These are phyloP conservation scores for Oreochromis tanganicae DNA, from an alignment of 2,113 vertebrate species.

Conservation along the genomic window DNA sequence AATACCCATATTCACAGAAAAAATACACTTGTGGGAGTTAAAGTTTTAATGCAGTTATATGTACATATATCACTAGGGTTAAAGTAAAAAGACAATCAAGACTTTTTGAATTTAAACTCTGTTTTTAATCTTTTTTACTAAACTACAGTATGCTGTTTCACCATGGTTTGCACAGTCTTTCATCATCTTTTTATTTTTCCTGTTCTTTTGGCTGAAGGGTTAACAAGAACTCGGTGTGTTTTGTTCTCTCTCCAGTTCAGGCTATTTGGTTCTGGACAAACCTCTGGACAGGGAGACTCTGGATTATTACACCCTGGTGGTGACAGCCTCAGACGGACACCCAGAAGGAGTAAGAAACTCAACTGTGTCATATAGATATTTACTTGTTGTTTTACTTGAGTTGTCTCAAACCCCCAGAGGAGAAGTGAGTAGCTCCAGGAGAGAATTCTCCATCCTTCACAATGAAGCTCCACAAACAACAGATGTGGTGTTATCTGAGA, in stretches of 20 bases:
- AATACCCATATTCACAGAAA: not conserved
- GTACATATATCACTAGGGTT: not conserved
- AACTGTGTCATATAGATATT: not conserved
- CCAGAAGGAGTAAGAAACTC: conserved; percentile 85
- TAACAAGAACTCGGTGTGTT: not conserved
- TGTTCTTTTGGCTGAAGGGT: not conserved
- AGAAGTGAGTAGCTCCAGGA: not conserved
- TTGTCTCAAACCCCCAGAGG: not conserved
- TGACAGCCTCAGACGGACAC: conserved; percentile 89
- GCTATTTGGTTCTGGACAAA: conserved; percentile 84
- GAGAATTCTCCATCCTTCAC: not conserved
- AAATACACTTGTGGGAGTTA: not conserved
- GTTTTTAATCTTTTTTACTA: not conserved
- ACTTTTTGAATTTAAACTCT: not conserved
- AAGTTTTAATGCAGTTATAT: not conserved
- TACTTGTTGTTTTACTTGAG: not conserved
- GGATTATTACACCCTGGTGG: conserved; percentile 87
- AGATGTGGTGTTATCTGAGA: not conserved
- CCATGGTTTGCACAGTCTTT: not conserved
- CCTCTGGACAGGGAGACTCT: conserved; percentile 88
- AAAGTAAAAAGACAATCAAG: not conserved
- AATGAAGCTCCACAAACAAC: not conserved
- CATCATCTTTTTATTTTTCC: not conserved
- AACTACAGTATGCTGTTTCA: not conserved
- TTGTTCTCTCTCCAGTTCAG: conserved; percentile 73